Conservation (phyloP, 23 tunicate species). For the Phallusia fumigata region DNA sequence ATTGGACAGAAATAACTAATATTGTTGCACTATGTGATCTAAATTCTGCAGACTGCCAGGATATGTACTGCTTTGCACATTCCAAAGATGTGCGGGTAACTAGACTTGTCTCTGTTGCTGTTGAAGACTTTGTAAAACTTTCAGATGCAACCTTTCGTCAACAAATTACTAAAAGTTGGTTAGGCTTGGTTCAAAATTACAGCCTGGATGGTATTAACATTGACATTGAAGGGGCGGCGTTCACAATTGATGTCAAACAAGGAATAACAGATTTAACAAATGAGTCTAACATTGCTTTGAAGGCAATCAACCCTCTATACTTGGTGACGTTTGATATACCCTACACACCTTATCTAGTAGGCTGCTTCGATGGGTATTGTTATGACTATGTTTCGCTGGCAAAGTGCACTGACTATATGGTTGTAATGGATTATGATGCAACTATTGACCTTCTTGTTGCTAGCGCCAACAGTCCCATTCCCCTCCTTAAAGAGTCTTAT, state of each 20-base stretch:
- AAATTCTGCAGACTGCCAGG: slow-evolving; percentile 14
- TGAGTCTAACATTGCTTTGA: slow-evolving; percentile 36
- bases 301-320: slow-evolving; percentile 36
- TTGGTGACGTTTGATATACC: slow-evolving; percentile 60
- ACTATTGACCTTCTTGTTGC: slow-evolving; percentile 58
- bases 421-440: slow-evolving; percentile 83
- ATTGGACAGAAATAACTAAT: slow-evolving; percentile 73
- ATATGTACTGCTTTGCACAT: slow-evolving; percentile 74
- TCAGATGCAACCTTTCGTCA: slow-evolving; percentile 31
- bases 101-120: slow-evolving; percentile 29
- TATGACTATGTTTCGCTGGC: slow-evolving; percentile 62
- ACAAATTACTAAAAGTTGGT: slow-evolving; percentile 44
- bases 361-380: slow-evolving; percentile 37
- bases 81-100: slow-evolving; percentile 53
- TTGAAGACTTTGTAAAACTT: slow-evolving; percentile 19
- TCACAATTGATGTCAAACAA: slow-evolving; percentile 21
- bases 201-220: slow-evolving; percentile 67
- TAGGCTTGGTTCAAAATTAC: slow-evolving; percentile 18
- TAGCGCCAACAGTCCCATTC: slow-evolving; percentile 64
- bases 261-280: slow-evolving; percentile 35
- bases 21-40: slow-evolving; percentile 21
- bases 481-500: slow-evolving; percentile 38
- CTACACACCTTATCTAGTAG: slow-evolving; percentile 54
- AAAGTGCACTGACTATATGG: slow-evolving; percentile 49
- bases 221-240: slow-evolving; percentile 76